Conservation (phyloP, 2,113 vertebrate species). For the Colaptes auratus region DNA sequence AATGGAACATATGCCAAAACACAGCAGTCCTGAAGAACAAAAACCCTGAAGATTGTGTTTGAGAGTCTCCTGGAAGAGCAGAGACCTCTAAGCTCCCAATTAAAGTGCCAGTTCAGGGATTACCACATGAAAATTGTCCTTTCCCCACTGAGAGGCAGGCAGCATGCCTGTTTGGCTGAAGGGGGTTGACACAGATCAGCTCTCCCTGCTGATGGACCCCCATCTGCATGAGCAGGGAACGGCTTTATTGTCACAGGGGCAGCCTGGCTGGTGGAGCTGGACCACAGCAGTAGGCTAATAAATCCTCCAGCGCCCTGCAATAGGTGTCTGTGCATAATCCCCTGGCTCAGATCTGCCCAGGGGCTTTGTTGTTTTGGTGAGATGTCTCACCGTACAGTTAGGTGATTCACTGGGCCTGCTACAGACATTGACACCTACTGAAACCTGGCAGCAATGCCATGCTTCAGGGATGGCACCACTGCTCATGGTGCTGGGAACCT, state of each 20-base stretch:
- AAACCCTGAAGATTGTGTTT: neutral
- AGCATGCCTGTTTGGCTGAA: fast-evolving
- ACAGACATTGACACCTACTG: neutral
- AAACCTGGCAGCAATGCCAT: neutral
- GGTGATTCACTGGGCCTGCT: neutral
- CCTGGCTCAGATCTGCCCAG: neutral
- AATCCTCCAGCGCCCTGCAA: neutral
- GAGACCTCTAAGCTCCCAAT: neutral
- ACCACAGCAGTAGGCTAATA: neutral
- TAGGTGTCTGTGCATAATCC: neutral
- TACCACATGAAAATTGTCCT: neutral
- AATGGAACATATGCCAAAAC: neutral
- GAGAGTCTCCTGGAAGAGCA: neutral
- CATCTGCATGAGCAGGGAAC: fast-evolving
- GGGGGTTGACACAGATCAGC: fast-evolving
- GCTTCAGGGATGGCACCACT: neutral
- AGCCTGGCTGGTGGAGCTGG: neutral
- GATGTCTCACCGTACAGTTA: fast-evolving
- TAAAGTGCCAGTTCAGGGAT: neutral
- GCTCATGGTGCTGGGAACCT: neutral
- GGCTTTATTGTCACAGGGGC: neutral
- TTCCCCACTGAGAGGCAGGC: fast-evolving
- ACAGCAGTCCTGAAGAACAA: neutral
- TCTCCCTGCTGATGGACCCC: neutral
- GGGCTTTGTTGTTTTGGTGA: neutral